Base-by-base conservation (phyloP, 2,113 vertebrate species). In the Ailuropoda melanoleuca region DNA sequence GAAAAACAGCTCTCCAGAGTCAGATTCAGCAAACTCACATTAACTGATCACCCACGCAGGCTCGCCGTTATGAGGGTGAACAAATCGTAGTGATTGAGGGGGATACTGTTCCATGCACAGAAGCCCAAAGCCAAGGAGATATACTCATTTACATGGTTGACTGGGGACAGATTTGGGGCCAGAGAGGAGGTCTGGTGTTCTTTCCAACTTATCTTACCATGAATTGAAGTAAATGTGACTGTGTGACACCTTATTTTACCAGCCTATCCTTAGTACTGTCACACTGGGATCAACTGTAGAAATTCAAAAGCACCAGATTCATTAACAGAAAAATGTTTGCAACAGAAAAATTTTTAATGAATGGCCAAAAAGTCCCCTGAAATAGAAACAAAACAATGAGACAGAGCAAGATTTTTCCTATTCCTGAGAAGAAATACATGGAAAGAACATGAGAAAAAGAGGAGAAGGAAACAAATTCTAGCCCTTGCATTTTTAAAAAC, bases 301-400 rank as follows among this genome's bases (percentile, higher is more conserved):
- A 56, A 77, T 62, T 60, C 23, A 95, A 74, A 90, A 72, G 43
- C 94, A 62, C 24, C 93, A 81, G 39, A 84, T 34, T 88, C 48
- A 87, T 68, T 62, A 68, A 89, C 31, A 97, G 94, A 88, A 96
- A 81, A 97, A 83, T 43, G 56, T 50, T 96, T 93, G 96, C 81
- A 68, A 89, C 31, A 97, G 94, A 88, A 96, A 81, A 97, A 83
- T 34, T 43, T 96, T 94, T 98, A 95, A 96, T 97, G 92, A 95
- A 64, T 88, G 31, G 3, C 53, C 43, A 83, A 82, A 72, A 87
- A 97, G 26, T 2, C 1, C 39, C 64, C 50, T 34, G 29, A 34
- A 64, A 55, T 89, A 53, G 60, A 93, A 93, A 55, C 15, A 39
- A 81, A 87, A 90, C 43, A 39, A 62, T 64, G 66, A 48, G 53